phyloP scores from a whole-genome alignment of 2,888 invertebrate genomes.

The Sarcophaga carnaria region DNA sequence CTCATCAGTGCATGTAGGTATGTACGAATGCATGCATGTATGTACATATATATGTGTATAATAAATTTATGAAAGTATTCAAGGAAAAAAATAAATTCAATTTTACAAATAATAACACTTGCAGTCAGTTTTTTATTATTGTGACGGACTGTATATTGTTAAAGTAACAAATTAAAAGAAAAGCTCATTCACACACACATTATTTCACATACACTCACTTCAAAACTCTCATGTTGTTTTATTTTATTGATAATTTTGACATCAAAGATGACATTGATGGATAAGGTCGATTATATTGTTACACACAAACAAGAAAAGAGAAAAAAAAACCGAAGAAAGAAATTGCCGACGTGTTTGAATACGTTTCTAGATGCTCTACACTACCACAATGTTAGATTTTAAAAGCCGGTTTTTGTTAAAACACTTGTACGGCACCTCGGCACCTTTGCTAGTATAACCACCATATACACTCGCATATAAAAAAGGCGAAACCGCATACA shows the following conservation, averaged over 20 bases:
- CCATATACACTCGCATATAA: constrained; percentile 24
- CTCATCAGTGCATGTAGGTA: too few species aligned
- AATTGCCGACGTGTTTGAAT: constrained; percentile 8
- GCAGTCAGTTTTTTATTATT: too few species aligned
- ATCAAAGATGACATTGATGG: constrained; percentile 65
- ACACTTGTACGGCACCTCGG: too few species aligned
- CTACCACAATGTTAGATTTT: neutral
- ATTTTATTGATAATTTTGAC: constrained; percentile 27
- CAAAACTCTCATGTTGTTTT: neutral
- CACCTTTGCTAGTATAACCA: neutral
- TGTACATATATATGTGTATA: too few species aligned
- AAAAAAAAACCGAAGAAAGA: constrained; percentile 17
- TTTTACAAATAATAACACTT: too few species aligned
- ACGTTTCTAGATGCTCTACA: neutral
- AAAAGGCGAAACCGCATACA: constrained; percentile 1
- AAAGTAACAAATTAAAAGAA: neutral
- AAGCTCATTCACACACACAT: constrained; percentile 8
- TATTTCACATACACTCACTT: neutral
- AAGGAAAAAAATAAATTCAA: too few species aligned
- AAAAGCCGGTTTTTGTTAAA: neutral
- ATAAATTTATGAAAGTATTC: too few species aligned
- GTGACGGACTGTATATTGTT: neutral
- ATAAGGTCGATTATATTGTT: constrained; percentile 55
- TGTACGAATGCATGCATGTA: too few species aligned
- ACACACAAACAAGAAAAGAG: constrained; percentile 55